Conservation (phyloP, 2,113 vertebrate species). For the Amphilophus citrinellus region DNA sequence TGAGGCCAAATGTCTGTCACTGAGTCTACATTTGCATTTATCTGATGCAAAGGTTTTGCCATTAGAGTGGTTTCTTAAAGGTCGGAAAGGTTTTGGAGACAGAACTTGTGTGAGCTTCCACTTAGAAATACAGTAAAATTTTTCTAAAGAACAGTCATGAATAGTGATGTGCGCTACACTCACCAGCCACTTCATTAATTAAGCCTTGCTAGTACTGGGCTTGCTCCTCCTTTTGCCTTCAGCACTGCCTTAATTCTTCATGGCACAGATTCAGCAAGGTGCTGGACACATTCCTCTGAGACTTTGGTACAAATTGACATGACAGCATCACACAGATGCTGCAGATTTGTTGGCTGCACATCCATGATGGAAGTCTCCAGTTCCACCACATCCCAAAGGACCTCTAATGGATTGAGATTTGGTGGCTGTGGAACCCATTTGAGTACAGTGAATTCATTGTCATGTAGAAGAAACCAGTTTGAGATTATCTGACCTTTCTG, state of each 20-base stretch:
- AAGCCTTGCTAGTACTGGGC: neutral
- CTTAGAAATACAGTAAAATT: neutral
- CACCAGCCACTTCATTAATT: neutral
- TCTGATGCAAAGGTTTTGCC: slow-evolving; percentile 38
- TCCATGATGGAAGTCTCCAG: neutral
- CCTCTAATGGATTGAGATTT: neutral
- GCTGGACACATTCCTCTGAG: neutral
- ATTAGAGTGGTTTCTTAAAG: neutral
- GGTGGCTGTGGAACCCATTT: neutral
- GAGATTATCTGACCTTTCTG: neutral
- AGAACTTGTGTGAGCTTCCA: neutral
- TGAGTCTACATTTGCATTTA: slow-evolving; percentile 28
- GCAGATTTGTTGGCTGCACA: neutral
- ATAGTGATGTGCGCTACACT: neutral
- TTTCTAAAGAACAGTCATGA: neutral
- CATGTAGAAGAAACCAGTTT: neutral
- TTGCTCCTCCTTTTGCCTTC: neutral
- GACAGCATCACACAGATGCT: neutral
- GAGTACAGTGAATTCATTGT: too few relatives aligned
- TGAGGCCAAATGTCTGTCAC: slow-evolving; percentile 32
- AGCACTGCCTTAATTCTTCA: neutral
- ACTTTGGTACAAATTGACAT: neutral
- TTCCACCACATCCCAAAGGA: neutral
- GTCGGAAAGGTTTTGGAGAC: neutral
- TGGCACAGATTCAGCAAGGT: neutral